Conservation (phyloP, 2,113 vertebrate species). For the Clarias magur region DNA sequence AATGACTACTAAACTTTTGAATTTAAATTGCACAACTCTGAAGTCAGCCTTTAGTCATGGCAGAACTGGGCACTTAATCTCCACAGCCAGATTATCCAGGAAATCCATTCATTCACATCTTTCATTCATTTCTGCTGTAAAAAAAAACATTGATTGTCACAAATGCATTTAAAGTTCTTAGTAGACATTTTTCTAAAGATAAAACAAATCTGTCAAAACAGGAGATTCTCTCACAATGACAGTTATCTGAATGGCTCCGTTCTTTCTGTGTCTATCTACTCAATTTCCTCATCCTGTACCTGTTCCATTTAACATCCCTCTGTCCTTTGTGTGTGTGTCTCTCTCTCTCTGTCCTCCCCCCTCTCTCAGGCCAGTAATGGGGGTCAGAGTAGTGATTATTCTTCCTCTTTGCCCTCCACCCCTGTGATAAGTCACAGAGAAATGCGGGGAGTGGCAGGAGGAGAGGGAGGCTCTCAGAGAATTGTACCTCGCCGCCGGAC, state of each 20-base stretch:
- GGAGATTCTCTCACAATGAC: neutral
- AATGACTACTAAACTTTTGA: neutral
- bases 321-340: conserved; percentile 30
- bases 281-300: conserved; percentile 23
- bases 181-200: neutral
- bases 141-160: conserved; percentile 1
- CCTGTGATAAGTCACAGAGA: conserved; percentile 91
- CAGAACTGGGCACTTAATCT: neutral
- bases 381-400: conserved; percentile 83
- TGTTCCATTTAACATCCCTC: conserved; percentile 36
- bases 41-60: neutral
- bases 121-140: conserved; percentile 1
- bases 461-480: conserved; percentile 77
- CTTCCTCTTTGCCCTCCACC: conserved; percentile 90
- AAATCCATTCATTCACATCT: neutral
- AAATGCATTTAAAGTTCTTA: neutral
- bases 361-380: conserved; percentile 85
- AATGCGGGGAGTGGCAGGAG: conserved; percentile 76
- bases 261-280: conserved; percentile 26
- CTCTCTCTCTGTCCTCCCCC: conserved; percentile 31
- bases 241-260: neutral
- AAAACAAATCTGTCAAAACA: neutral
- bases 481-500: conserved; percentile 85
- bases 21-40: neutral
- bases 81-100: neutral